Evolutionary conservation across 2,888 invertebrate species (phyloP), one percentile per base, ranked within the genome.

Genomic region (Abrostola tripartita): DNA sequence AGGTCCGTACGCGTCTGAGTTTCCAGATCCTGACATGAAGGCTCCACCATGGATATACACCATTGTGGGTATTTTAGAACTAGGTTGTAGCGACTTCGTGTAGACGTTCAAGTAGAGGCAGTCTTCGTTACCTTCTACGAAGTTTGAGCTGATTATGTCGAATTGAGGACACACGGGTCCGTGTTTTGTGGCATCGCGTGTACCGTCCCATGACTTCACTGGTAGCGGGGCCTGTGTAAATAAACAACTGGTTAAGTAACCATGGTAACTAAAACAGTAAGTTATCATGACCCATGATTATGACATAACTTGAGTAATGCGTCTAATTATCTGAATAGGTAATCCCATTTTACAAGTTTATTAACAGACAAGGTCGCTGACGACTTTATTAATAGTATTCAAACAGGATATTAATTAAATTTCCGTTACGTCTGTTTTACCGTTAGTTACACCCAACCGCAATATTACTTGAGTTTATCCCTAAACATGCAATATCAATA

Each of bases 41-140:
- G 84, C 88, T 1, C 94, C 94, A 5, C 93, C 93, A 63, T 94
- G 92, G 42, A 94, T 88, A 75, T 85, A 94, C 0, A 95, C 88
- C 87, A 94, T 89, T 1, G 93, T 94, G 0, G 93, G 91, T n/a
- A 85, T 71, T 58, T 83, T 84, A 6, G 83, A 75, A 24, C 62
- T 67, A 9, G 66, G 58, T 9, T 72, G 57, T 41, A 88, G 44
- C 5, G 83, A 80, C 71, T 83, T 86, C 5, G 90, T 87, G 56
- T 92, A 92, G 4, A 92, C 81, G 49, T 92, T 92, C 4, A 92
- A 67, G 41, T 86, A 90, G 24, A 92, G 81, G 37, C 92, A 92
- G 68, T 92, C 88, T 76, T 92, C 92, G 44, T 74, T 84, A 8
- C 92, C 92, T 51, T 86, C 85, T 10, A 81, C 42, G 0, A 81